Evolutionary conservation across 1,140 invertebrate species (phyloP).

Genomic region (Arctopsyche grandis): DNA sequence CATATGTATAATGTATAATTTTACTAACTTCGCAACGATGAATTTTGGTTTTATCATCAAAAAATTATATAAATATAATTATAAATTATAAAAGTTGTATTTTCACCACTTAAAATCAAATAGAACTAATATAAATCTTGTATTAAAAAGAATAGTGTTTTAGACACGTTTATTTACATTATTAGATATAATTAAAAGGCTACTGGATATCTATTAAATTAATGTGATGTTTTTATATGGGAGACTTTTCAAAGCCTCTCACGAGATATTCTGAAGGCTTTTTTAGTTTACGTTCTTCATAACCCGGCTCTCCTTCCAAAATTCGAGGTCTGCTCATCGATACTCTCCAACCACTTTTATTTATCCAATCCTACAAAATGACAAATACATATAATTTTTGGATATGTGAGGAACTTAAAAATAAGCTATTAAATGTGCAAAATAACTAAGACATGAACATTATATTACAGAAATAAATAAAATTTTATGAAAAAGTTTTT

Average conservation of each 20-base stretch:
- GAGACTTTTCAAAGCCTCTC: slow-evolving; percentile 74
- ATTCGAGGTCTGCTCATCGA: slow-evolving; percentile 64
- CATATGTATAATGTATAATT: no score
- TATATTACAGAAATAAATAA: slow-evolving; percentile 30
- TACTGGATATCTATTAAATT: slow-evolving; percentile 1
- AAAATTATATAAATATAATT: no score
- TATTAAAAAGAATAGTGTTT: no score
- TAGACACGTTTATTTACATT: slow-evolving; percentile 23
- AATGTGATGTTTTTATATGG: slow-evolving; percentile 61
- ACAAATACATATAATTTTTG: slow-evolving; percentile 42
- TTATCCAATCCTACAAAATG: slow-evolving; percentile 74
- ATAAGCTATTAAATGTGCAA: no score
- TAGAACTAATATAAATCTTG: no score
- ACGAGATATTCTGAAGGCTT: slow-evolving; percentile 72
- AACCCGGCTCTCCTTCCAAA: slow-evolving; percentile 73
- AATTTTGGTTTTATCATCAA: no score
- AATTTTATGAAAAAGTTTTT: slow-evolving; percentile 25
- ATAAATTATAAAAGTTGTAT: no score
- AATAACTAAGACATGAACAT: no score
- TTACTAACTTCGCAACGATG: no score
- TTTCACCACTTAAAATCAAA: no score
- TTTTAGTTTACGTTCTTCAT: slow-evolving; percentile 67
- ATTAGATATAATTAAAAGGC: neutral
- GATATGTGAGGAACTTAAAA: no score
- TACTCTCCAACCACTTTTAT: slow-evolving; percentile 74